Evolutionary conservation across 2,797 vertebrate species (phyloP), one percentile per base, ranked within the genome.

Genomic region (Notoglanidium macrostoma): DNA sequence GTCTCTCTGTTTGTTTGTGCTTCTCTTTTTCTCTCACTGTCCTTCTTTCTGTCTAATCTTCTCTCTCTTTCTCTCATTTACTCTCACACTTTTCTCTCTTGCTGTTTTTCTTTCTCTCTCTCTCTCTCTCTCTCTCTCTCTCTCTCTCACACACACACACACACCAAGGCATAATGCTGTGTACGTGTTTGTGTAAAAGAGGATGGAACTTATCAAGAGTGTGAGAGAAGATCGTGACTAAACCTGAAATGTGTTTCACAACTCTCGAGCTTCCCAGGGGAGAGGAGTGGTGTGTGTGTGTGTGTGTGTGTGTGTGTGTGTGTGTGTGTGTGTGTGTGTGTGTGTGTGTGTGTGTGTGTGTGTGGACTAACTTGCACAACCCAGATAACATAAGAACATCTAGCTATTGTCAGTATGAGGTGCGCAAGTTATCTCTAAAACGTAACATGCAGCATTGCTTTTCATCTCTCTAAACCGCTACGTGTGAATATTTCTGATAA

Each of bases 21-120:
- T 10, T 23, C 21, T 70, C 67, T 35, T 70, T 35, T 63, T 63
- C 8, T 26, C 23, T 67, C 35, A 72, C 35, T 40, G 14, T 70
- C 21, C 7, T 32, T 2, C 17, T 59, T 55, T 94, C 85, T 91
- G 83, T 86, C 86, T 89, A 65, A 88, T 21, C 63, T n/a, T 51
- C 65, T 88, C 78, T 90, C 35, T 87, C 78, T 81, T 59, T 72
- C 1, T 23, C 1, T 35, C 1, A 5, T 5, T 32, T 17, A n/a
- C 15, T 57, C 15, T 35, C 14, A 1, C n/a, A n/a, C n/a, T n/a
- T n/a, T 17, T 68, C 14, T 17, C 0, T n/a, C n/a, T n/a, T n/a
- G n/a, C 65, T 32, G 11, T 68, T 5, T 68, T 32, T 17, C 29
- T 15, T 12, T 67, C 63, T 2, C 23, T 8, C 26, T 65, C 17